Base-by-base conservation (phyloP, 2,797 vertebrate species). In the Cirrhinus molitorella region DNA sequence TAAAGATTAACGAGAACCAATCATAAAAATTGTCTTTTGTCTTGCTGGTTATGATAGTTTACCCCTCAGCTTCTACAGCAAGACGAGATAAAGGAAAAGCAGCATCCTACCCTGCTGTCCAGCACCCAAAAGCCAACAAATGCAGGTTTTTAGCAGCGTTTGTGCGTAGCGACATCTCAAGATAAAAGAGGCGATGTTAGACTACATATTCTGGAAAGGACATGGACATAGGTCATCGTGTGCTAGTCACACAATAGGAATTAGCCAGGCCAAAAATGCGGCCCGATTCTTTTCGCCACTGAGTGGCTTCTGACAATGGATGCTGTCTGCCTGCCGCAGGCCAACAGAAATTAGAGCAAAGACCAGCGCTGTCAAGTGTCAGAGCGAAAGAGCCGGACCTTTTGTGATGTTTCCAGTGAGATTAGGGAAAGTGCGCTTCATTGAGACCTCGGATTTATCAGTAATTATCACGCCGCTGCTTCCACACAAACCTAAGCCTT, bases 361-460 rank as follows among this genome's bases (percentile, higher is more conserved):
- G 77, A 79, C 83, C 74, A 79, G 77, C 72, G 31, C 51, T 74
- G 85, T 74, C 40, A 80, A 85, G 81, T 80, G 75, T 79, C 70
- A 80, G 83, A 37, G 25, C 74, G n/a, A 49, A 51, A 87, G 80
- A 85, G 76, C 73, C 23, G 40, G 77, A 79, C 83, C 86, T 86
- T 86, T 89, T 85, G 85, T 86, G 85, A 84, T 80, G 85, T 83
- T 81, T 88, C 81, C 73, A 89, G 79, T 45, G 70, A 89, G 89
- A 89, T 90, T 88, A 89, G 43, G 68, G 63, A 87, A 87, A 89
- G 88, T 86, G 88, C 85, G 83, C 87, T 89, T 85, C 88, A 83
- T 84, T 89, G 85, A 88, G 74, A 88, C 85, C 86, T 83, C 17
- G 86, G 87, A 87, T 88, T 91, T 85, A 87, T 87, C 87, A 86